phyloP scores from a whole-genome alignment of 2,797 vertebrate genomes.

The Macropodus opercularis region DNA sequence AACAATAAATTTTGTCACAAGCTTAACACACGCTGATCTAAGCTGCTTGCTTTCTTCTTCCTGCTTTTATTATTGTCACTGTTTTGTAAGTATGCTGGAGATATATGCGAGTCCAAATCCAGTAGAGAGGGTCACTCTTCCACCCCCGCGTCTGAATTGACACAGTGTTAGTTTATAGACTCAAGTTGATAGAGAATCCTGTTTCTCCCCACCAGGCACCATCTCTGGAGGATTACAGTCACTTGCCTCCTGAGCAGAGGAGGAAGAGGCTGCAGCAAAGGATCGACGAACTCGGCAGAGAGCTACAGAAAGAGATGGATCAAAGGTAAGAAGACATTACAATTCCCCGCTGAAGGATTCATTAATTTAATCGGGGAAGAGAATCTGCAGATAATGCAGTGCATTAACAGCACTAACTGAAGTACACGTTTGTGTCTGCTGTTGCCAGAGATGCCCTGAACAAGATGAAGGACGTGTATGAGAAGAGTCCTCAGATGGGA shows the following conservation, averaged over 20 bases:
- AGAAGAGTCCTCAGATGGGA: constrained; percentile 98
- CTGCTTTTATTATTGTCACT: too few species aligned
- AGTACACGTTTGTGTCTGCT: not conserved
- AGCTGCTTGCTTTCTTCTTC: too few species aligned
- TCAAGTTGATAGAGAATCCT: not conserved
- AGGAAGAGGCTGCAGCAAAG: constrained; percentile 95
- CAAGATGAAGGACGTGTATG: constrained; percentile 99
- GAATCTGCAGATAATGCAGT: not conserved
- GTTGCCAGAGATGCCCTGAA: constrained; percentile 92
- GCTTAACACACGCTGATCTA: too few species aligned
- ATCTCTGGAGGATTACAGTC: constrained; percentile 95
- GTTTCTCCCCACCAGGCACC: constrained; percentile 83
- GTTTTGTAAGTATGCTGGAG: too few species aligned
- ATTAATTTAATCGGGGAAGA: too few species aligned
- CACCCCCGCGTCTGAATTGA: not conserved
- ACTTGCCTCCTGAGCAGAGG: constrained; percentile 96
- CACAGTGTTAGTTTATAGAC: not conserved
- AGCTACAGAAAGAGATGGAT: constrained; percentile 97
- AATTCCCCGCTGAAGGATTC: not conserved
- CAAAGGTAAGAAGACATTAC: constrained; percentile 85
- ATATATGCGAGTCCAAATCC: too few species aligned
- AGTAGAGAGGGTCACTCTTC: not conserved
- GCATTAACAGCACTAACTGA: not conserved
- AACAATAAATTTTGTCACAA: too few species aligned
- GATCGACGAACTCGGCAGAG: constrained; percentile 94